Conservation (phyloP, 1,140 invertebrate species). For the Babylonia areolata region DNA sequence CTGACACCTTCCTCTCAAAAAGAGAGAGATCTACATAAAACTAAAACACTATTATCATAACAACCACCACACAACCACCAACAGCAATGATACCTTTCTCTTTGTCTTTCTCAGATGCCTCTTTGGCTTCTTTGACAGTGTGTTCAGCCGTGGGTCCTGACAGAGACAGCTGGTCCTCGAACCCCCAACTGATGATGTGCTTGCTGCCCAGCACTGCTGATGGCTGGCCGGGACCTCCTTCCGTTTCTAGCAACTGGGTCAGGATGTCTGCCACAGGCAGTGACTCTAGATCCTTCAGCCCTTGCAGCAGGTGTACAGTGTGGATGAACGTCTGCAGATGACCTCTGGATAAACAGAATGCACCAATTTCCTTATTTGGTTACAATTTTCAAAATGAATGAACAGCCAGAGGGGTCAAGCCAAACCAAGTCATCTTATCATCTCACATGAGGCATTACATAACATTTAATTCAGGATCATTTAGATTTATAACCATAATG, state of each 20-base stretch:
- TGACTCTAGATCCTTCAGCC: constrained; percentile 58
- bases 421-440: too few relatives aligned
- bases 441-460: too few relatives aligned
- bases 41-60: too few relatives aligned
- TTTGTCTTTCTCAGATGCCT: constrained; percentile 65
- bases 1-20: too few relatives aligned
- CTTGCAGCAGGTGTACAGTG: constrained; percentile 71
- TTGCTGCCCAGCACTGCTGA: constrained; percentile 65
- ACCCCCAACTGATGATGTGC: constrained; percentile 73
- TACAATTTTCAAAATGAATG: background rate
- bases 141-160: constrained; percentile 45
- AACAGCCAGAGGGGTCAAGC: background rate
- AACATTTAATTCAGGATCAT: too few relatives aligned
- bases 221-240: constrained; percentile 68
- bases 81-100: constrained; percentile 49
- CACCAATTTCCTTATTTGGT: too few relatives aligned
- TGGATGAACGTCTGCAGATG: constrained; percentile 74
- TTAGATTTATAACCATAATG: too few relatives aligned
- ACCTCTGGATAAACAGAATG: constrained; percentile 65
- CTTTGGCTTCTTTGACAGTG: constrained; percentile 61
- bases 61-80: background rate
- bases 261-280: constrained; percentile 70
- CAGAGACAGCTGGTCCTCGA: constrained; percentile 70
- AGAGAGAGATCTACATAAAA: too few relatives aligned
- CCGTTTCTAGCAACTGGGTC: constrained; percentile 64